phyloP scores from a whole-genome alignment of 2,797 vertebrate species.

The Acanthornis magna region DNA sequence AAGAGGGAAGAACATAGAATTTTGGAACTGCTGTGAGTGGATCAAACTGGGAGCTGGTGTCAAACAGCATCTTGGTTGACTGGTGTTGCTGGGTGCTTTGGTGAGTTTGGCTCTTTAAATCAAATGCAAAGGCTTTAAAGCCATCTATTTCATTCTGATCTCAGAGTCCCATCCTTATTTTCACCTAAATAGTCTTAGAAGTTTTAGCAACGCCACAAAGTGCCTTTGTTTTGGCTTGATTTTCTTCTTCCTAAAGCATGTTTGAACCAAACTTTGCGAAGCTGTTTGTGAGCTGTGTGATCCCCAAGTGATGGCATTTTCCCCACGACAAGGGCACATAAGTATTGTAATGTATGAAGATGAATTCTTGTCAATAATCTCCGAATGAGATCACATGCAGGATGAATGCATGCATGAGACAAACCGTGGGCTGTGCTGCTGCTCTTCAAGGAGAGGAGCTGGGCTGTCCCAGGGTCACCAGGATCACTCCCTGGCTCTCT shows the following conservation, averaged over 20 bases:
- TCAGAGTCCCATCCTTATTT: neutral
- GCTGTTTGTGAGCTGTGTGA: neutral
- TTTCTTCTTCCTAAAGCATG: neutral
- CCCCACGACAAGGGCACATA: constrained; percentile 24
- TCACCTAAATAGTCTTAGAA: neutral
- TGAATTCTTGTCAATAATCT: constrained; percentile 54
- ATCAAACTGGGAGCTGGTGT: neutral
- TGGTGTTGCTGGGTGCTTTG: neutral
- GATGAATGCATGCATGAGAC: constrained; percentile 51
- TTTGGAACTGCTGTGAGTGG: neutral
- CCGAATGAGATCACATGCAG: neutral
- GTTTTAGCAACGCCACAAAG: neutral
- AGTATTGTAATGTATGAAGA: constrained; percentile 62
- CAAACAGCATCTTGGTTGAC: neutral
- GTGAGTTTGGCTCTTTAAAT: neutral
- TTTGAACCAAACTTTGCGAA: neutral
- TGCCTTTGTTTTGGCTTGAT: neutral
- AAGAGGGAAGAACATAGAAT: neutral
- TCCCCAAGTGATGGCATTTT: neutral
- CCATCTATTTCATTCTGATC: neutral
- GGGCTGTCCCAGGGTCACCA: constrained; percentile 33
- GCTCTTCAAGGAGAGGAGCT: constrained; percentile 44
- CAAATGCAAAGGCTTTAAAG: neutral
- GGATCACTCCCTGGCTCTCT: neutral
- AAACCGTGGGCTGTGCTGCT: neutral